These are phyloP conservation scores for Poecilobothrus nobilitatus DNA, from an alignment of 2,888 invertebrate species.

Conservation along the genomic window DNA sequence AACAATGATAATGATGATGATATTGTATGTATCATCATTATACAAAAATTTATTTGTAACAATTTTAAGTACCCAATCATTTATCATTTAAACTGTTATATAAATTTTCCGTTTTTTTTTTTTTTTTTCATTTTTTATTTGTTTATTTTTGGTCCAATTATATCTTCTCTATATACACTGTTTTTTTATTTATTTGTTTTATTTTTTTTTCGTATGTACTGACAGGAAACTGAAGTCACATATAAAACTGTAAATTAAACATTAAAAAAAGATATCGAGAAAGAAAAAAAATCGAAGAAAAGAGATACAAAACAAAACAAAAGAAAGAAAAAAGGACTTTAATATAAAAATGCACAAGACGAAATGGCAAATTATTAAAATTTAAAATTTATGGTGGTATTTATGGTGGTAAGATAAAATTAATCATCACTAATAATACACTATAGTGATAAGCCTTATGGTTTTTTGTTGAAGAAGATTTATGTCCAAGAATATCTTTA, in stretches of 20 bases:
- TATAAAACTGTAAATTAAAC: slow-evolving; percentile 6
- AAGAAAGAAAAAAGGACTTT: background rate
- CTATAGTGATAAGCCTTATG: no score
- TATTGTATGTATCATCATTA: no score
- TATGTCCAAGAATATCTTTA: no score
- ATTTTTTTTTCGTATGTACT: background rate
- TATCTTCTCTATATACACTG: background rate
- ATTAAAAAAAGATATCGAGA: background rate
- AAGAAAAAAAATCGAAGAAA: background rate
- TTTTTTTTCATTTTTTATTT: background rate
- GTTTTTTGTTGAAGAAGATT: no score
- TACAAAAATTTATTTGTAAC: background rate
- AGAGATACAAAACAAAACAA: background rate
- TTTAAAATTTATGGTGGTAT: no score
- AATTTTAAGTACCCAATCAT: slow-evolving; percentile 3
- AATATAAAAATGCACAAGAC: no score
- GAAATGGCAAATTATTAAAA: no score
- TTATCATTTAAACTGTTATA: slow-evolving; percentile 1
- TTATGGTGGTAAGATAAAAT: no score
- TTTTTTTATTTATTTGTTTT: background rate
- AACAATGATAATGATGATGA: no score
- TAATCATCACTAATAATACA: no score
- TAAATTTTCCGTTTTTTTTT: background rate
- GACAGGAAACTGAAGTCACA: slow-evolving; percentile 6
- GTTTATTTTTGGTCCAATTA: background rate